A percentile compares a stretch with the other conserved stretches of the same genome.
Evolutionary conservation across 2,888 invertebrate species (phyloP).

Genomic region (Agonopterix arenella): DNA sequence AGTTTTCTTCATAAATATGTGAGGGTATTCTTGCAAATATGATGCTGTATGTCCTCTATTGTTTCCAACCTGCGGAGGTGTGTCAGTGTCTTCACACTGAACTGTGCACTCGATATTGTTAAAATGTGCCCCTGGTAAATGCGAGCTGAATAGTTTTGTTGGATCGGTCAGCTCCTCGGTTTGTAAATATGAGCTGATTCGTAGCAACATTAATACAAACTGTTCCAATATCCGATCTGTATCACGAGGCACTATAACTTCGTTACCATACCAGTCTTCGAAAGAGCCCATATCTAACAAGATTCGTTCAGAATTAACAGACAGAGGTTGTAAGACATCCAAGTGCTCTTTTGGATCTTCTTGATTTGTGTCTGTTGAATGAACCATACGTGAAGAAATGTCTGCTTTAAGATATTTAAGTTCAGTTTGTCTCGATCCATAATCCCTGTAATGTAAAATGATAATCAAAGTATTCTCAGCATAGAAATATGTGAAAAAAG

Average conservation of each 20-base stretch:
- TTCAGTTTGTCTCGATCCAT: too few relatives aligned
- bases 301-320: conserved; percentile 27
- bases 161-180: conserved; percentile 29
- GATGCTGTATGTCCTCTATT: conserved; percentile 44
- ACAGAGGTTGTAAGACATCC: conserved; percentile 20
- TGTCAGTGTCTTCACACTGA: conserved; percentile 35
- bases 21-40: conserved; percentile 57
- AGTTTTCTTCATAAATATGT: conserved; percentile 55
- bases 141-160: conserved; percentile 17
- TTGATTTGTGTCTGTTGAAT: conserved; percentile 22
- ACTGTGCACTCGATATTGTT: conserved; percentile 16
- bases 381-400: conserved; percentile 16
- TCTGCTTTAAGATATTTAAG: too few relatives aligned
- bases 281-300: conserved; percentile 38
- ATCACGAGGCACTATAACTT: conserved; percentile 51
- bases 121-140: conserved; percentile 4
- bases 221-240: conserved; percentile 64
- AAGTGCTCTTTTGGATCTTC: conserved; percentile 25
- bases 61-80: conserved; percentile 43
- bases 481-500: too few relatives aligned
- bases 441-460: too few relatives aligned
- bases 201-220: conserved; percentile 55
- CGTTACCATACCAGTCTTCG: conserved; percentile 56
- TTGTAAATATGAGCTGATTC: conserved; percentile 42
- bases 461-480: too few relatives aligned